Percentiles rank a stretch among this genome's conserved stretches.
phyloP scores from a whole-genome alignment of 2,797 vertebrate genomes.

The Luscinia megarhynchos region DNA sequence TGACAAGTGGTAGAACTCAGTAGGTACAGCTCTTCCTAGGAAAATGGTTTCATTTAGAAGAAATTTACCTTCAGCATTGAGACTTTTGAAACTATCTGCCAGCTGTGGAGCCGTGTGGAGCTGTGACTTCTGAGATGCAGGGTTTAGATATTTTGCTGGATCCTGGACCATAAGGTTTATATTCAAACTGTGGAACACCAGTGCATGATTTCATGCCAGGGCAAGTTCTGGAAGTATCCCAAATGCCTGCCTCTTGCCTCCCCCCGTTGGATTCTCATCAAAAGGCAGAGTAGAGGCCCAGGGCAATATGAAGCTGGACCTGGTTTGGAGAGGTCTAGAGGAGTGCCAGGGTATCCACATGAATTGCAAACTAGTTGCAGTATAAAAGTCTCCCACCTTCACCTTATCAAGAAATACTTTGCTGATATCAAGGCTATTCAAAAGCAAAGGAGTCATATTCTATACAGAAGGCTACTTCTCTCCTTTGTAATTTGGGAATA shows the following conservation, averaged over 20 bases:
- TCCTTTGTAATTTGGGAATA: background rate
- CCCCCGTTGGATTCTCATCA: background rate
- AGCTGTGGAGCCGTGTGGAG: background rate
- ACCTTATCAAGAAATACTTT: background rate
- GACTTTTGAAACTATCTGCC: background rate
- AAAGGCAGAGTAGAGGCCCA: background rate
- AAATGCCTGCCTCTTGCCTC: background rate
- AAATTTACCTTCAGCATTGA: background rate
- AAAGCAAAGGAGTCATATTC: background rate
- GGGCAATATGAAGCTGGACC: background rate
- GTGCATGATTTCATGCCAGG: background rate
- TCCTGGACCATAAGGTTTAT: background rate
- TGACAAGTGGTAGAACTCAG: fast-evolving
- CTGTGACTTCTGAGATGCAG: background rate
- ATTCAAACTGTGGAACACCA: background rate
- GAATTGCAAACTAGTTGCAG: background rate
- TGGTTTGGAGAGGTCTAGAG: background rate
- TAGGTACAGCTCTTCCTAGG: background rate
- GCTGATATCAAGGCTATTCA: background rate
- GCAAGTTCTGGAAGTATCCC: background rate
- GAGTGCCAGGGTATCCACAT: background rate
- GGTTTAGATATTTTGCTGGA: background rate
- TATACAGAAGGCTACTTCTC: background rate
- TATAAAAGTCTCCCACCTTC: background rate
- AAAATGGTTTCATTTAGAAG: background rate